Evolutionary conservation across 1,140 invertebrate genomes (phyloP), one percentile per base, ranked within the genome.

Genomic region (Rhagoletis pomonella): DNA sequence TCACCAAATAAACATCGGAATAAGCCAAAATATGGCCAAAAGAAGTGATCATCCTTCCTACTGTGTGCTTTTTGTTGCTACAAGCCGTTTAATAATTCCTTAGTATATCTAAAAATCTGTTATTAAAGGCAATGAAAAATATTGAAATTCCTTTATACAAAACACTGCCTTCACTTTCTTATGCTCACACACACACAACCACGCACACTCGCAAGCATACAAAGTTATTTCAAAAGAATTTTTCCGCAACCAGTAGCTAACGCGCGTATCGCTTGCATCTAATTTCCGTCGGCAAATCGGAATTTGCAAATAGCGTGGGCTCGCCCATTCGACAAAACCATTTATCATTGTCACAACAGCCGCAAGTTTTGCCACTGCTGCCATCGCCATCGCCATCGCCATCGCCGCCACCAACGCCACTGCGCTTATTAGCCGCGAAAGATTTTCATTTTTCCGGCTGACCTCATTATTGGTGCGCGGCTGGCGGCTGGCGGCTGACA

Each of bases 291-390:
- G 73, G 47, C 73, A 81, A 55, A 81, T 55, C 47, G 29, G 29
- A 29, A 29, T 29, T 29, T 29, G 29, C 29, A 29, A 29, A 29
- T 29, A 29, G 73, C 73, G 5, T 81, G 10, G 47, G n/a, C 29
- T 55, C 44, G 73, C 47, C 73, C 47, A 55, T 55, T n/a, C 73
- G 19, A 55, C 73, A 55, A 50, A 14, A 19, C 47, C 44, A 81
- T 81, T 81, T 81, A 81, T 81, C 73, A 81, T 12, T 81, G 73
- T 81, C 73, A 29, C 29, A 81, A 55, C 44, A 81, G 73, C 73
- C 47, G 47, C 50, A 55, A 81, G 47, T n/a, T 9, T 17, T 19
- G 47, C 73, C 17, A n/a, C 4, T n/a, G n/a, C 47, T n/a, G 17
- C n/a, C 64, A 39, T 19, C 12, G 17, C 12, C 60, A 29, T 29